phyloP scores from a whole-genome alignment of 1,140 invertebrate species.

The Aricia agestis region DNA sequence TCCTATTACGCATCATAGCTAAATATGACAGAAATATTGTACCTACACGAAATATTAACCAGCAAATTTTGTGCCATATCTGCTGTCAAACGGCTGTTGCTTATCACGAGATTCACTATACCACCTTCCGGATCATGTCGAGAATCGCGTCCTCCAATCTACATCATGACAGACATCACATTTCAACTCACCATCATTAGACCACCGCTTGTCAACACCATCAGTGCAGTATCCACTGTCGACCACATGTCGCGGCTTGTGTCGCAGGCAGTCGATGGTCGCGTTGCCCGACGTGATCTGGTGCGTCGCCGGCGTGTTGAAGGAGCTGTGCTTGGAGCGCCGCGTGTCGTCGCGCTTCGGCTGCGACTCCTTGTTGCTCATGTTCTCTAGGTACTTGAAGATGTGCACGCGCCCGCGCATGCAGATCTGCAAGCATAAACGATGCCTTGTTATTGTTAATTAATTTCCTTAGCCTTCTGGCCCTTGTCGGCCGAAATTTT shows the following conservation, averaged over 20 bases:
- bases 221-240: constrained; percentile 94
- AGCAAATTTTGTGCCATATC: too few relatives aligned
- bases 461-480: too few relatives aligned
- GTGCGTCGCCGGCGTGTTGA: constrained; percentile 60
- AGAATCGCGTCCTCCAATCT: not conserved
- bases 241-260: constrained; percentile 83
- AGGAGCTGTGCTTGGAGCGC: constrained; percentile 64
- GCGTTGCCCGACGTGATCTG: constrained; percentile 73
- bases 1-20: too few relatives aligned
- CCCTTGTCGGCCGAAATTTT: too few relatives aligned
- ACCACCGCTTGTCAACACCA: constrained; percentile 90
- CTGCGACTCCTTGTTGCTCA: constrained; percentile 84
- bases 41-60: too few relatives aligned
- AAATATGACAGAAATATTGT: too few relatives aligned
- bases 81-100: too few relatives aligned
- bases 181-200: constrained; percentile 77
- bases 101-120: too few relatives aligned
- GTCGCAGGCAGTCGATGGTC: constrained; percentile 72
- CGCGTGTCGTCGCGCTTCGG: constrained; percentile 74
- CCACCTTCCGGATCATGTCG: too few relatives aligned
- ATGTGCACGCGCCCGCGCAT: constrained; percentile 94
- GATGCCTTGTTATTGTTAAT: not conserved
- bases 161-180: not conserved
- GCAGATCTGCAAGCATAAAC: constrained; percentile 82
- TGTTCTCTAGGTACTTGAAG: constrained; percentile 94